phyloP scores from a whole-genome alignment of 2,888 invertebrate genomes.

The Bhutanitis thaidina region DNA sequence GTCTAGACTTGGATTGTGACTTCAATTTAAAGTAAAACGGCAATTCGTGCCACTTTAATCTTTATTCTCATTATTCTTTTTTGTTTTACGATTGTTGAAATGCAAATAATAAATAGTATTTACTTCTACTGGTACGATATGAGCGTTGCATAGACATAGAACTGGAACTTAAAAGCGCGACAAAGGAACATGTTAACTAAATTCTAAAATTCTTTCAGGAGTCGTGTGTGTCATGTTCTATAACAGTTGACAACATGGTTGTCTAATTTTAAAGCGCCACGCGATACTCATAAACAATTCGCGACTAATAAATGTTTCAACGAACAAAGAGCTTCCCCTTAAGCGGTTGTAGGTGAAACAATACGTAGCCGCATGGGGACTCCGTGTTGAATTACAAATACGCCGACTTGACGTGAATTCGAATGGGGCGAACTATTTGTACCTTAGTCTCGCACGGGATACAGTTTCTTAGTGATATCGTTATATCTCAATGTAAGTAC shows the following conservation, averaged over 20 bases:
- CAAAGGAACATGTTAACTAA: not conserved
- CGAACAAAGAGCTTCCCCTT: constrained; percentile 43
- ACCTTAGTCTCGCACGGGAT: constrained; percentile 35
- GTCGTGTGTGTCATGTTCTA: constrained; percentile 5
- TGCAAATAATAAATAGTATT: constrained; percentile 17
- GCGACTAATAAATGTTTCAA: constrained; percentile 38
- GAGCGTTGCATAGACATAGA: constrained; percentile 12
- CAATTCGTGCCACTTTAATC: constrained; percentile 19
- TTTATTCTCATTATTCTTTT: constrained; percentile 19
- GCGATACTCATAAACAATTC: constrained; percentile 37
- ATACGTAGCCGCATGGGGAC: constrained; percentile 59
- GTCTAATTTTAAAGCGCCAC: constrained; percentile 28
- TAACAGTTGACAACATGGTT: not conserved
- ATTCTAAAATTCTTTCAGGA: constrained; percentile 7
- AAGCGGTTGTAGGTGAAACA: constrained; percentile 64
- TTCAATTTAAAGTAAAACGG: constrained; percentile 21
- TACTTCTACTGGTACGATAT: constrained; percentile 13
- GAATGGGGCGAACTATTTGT: constrained; percentile 56
- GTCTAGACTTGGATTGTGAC: constrained; percentile 19
- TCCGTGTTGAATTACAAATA: constrained; percentile 76
- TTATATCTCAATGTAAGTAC: constrained; percentile 31
- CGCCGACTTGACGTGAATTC: constrained; percentile 70
- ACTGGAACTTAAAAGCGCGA: not conserved
- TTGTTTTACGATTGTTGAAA: constrained; percentile 19
- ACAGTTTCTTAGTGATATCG: constrained; percentile 48